Evolutionary conservation across 2,797 vertebrate genomes (phyloP), one percentile per base, ranked within the genome.

Genomic region (Anniella stebbinsi): DNA sequence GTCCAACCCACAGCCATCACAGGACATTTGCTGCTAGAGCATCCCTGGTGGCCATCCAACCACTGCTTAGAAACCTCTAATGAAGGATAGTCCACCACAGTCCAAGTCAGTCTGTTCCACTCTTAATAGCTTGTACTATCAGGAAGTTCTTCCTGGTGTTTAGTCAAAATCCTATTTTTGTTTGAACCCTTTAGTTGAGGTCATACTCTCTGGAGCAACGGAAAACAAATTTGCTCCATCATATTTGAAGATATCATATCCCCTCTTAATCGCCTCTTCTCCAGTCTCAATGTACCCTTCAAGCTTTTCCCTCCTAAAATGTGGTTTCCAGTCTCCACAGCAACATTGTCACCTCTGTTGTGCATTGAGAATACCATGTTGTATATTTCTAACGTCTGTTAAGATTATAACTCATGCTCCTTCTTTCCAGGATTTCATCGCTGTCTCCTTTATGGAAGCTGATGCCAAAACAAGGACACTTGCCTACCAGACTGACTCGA

Each of bases 351-450:
- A 25, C 83, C 83, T 70, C 30, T 60, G 76, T 10, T 76, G 54
- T 48, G 30, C 48, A 36, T 51, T 54, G 48, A 54, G 4, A 73
- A 36, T 73, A 17, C 80, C 36, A 6, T 12, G 3, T 48, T 25
- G 36, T 18, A 33, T 28, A 36, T 88, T 36, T 48, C 23, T 63
- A 33, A 18, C 48, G 23, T 23, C 15, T 75, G 48, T 81, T 89
- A 93, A 89, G 80, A 87, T 63, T 75, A 91, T 90, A 73, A 60
- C n/a, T 57, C 90, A n/a, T 84, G 17, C 48, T 88, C 84, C 91
- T 48, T 80, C 87, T 83, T 83, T 30, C 72, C 93, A 99, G 99
- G 99, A 99, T 95, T 99, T 99, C 94, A 98, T 99, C 95, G 98
- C 97, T 2, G 97, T 99, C 80, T 99, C 97, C 4, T 98, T 98